These are phyloP conservation scores for Phoenicopterus ruber DNA, from an alignment of 2,113 vertebrate species.

Conservation along the genomic window DNA sequence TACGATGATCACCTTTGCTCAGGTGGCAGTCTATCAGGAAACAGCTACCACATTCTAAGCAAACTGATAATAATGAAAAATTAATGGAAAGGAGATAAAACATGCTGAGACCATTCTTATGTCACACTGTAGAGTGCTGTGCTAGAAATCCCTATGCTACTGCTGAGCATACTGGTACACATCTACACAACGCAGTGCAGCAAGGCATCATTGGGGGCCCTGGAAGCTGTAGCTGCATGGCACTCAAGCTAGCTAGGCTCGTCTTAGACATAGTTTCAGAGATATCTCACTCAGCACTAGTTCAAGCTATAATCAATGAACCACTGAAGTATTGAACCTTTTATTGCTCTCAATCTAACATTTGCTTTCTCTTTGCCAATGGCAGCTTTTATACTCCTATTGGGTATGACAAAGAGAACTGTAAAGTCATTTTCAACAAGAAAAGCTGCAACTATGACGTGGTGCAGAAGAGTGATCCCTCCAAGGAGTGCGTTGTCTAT, in stretches of 20 bases:
- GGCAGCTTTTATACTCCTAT: background rate
- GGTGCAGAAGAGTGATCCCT: background rate
- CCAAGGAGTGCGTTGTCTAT: fast-evolving
- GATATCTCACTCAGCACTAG: background rate
- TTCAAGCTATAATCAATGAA: background rate
- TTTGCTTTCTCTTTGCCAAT: background rate
- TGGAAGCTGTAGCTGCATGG: background rate
- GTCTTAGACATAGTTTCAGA: background rate
- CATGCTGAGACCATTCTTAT: background rate
- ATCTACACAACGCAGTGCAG: background rate
- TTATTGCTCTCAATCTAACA: background rate
- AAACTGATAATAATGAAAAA: background rate
- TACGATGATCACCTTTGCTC: background rate
- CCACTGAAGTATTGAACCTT: background rate
- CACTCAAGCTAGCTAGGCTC: background rate
- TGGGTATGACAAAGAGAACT: background rate
- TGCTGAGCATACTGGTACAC: background rate
- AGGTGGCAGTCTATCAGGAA: background rate
- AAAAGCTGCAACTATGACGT: background rate
- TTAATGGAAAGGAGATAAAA: background rate
- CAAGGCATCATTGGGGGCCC: background rate
- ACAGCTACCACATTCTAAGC: background rate
- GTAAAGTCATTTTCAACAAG: background rate
- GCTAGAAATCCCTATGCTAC: background rate
- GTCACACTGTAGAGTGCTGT: background rate